Conservation (phyloP, 1,140 invertebrate genomes). For the Vanessa atalanta region DNA sequence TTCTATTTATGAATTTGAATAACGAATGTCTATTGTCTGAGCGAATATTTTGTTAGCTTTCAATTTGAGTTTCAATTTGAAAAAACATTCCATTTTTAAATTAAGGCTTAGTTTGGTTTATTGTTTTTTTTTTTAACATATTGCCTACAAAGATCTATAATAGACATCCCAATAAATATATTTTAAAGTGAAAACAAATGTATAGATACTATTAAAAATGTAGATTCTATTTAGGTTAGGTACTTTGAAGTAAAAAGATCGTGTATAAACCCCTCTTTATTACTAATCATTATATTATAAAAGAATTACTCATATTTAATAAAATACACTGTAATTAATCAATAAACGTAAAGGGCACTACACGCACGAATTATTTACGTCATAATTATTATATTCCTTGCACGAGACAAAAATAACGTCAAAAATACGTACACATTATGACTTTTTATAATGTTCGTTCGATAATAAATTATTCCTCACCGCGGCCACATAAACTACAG, state of each 20-base stretch:
- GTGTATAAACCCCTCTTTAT: no score
- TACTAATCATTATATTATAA: no score
- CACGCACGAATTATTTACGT: background rate
- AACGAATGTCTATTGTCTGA: constrained; percentile 10
- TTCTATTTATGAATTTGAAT: constrained; percentile 29
- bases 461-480: constrained; percentile 13
- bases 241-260: no score
- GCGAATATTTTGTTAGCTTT: constrained; percentile 14
- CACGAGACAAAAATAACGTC: constrained; percentile 1
- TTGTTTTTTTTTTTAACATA: no score
- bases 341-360: background rate
- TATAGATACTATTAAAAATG: no score
- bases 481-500: constrained; percentile 11
- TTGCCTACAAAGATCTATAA: no score
- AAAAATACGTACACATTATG: constrained; percentile 5
- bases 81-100: constrained; percentile 5
- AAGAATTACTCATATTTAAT: background rate
- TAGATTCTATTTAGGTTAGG: no score
- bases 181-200: no score
- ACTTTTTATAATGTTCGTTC: constrained; percentile 1
- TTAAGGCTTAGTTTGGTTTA: background rate
- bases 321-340: background rate
- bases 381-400: background rate
- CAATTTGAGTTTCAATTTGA: background rate
- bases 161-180: no score